phyloP scores from a whole-genome alignment of 2,113 vertebrate genomes.

The Phalacrocorax aristotelis region DNA sequence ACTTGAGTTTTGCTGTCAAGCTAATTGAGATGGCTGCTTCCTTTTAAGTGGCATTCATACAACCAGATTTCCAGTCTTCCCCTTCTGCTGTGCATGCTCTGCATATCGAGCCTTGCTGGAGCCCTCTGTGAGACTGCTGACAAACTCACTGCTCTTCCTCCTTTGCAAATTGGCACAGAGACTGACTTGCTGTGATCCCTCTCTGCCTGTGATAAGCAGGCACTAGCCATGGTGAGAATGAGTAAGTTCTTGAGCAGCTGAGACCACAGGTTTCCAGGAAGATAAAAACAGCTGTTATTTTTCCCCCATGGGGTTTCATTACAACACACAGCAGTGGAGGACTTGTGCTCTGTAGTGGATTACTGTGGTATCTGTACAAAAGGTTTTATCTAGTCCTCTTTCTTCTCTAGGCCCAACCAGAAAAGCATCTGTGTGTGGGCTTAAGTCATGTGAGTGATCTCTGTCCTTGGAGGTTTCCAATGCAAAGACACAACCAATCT shows the following conservation, averaged over 20 bases:
- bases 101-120: not conserved
- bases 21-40: not conserved
- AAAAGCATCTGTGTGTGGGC: not conserved
- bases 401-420: not conserved
- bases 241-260: not conserved
- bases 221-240: not conserved
- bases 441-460: not conserved
- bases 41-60: not conserved
- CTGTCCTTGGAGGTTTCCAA: not conserved
- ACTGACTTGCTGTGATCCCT: not conserved
- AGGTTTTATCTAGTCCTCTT: not conserved
- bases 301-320: not conserved
- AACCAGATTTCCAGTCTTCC: not conserved
- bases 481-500: not conserved
- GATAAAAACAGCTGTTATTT: not conserved
- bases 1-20: not conserved
- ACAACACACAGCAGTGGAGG: not conserved
- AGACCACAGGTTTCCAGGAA: not conserved
- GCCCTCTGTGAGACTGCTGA: not conserved
- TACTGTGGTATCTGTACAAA: not conserved
- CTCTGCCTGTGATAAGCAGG: not conserved
- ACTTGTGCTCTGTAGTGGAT: not conserved
- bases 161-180: not conserved
- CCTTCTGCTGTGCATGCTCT: not conserved
- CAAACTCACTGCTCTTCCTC: not conserved